A percentile compares a stretch with the other conserved stretches of the same genome.
Conservation (phyloP, 2,888 invertebrate genomes). For the Osmoderma eremita region DNA sequence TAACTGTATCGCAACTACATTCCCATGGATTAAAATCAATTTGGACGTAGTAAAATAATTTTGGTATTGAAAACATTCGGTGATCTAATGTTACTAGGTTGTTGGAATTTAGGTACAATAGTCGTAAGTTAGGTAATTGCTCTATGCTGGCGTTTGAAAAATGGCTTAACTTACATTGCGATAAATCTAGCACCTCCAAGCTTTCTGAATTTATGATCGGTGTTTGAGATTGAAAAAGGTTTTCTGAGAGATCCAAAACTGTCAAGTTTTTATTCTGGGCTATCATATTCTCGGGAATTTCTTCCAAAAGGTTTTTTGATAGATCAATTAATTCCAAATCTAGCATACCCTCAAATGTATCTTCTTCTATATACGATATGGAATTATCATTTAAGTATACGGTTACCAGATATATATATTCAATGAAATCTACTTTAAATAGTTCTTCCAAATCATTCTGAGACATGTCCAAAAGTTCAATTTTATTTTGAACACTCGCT, state of each 20-base stretch:
- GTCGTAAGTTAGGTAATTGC: conserved; percentile 55
- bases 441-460: conserved; percentile 57
- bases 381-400: conserved; percentile 57
- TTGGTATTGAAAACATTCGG: conserved; percentile 50
- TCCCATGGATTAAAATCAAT: conserved; percentile 56
- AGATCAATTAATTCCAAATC: conserved; percentile 59
- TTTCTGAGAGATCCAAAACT: conserved; percentile 57
- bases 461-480: conserved; percentile 57
- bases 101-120: conserved; percentile 57
- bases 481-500: conserved; percentile 53
- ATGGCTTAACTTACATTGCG: conserved; percentile 55
- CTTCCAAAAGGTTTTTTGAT: conserved; percentile 56
- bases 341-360: conserved; percentile 55
- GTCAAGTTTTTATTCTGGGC: conserved; percentile 54
- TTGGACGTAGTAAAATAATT: conserved; percentile 50
- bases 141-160: conserved; percentile 53
- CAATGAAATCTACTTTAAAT: conserved; percentile 53
- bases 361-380: conserved; percentile 54
- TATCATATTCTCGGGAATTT: conserved; percentile 54
- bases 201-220: conserved; percentile 56
- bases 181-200: conserved; percentile 56
- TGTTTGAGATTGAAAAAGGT: conserved; percentile 55
- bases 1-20: conserved; percentile 55
- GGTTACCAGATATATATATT: conserved; percentile 54
- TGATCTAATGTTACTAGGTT: conserved; percentile 55